These are phyloP conservation scores for Holacanthus passer DNA, from an alignment of 2,113 vertebrate genomes.

Conservation along the genomic window DNA sequence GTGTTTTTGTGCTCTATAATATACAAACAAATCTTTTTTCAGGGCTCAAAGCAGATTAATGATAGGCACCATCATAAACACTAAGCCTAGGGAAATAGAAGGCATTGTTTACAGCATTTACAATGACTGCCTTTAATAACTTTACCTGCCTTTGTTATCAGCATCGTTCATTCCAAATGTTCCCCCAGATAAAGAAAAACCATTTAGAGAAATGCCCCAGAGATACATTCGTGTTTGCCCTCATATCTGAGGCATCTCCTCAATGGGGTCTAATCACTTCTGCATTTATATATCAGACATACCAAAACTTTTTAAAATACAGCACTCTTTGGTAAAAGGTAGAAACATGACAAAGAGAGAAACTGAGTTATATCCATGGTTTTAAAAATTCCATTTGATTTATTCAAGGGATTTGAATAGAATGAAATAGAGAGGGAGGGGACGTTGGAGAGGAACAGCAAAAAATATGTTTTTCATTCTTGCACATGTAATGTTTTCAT, in stretches of 20 bases:
- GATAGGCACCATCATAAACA: neutral
- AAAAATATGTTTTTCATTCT: neutral
- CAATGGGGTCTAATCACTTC: neutral
- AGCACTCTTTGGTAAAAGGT: neutral
- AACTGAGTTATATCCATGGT: neutral
- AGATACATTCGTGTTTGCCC: neutral
- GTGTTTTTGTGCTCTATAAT: neutral
- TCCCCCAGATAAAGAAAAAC: neutral
- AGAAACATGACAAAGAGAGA: neutral
- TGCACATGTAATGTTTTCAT: neutral
- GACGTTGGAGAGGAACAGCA: neutral
- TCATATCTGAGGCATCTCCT: neutral
- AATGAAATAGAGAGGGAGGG: neutral
- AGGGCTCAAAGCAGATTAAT: neutral
- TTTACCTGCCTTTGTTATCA: conserved; percentile 20
- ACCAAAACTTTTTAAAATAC: neutral
- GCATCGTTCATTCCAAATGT: conserved; percentile 16
- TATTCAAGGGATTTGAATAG: neutral
- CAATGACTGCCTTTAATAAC: conserved; percentile 1
- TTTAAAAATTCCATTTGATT: neutral
- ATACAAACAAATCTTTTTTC: neutral
- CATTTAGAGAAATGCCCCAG: neutral
- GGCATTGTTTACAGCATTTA: neutral
- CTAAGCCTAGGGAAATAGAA: neutral
- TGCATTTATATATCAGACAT: neutral